Conservation (phyloP, 2,888 invertebrate genomes). For the Apocheima hispidaria region DNA sequence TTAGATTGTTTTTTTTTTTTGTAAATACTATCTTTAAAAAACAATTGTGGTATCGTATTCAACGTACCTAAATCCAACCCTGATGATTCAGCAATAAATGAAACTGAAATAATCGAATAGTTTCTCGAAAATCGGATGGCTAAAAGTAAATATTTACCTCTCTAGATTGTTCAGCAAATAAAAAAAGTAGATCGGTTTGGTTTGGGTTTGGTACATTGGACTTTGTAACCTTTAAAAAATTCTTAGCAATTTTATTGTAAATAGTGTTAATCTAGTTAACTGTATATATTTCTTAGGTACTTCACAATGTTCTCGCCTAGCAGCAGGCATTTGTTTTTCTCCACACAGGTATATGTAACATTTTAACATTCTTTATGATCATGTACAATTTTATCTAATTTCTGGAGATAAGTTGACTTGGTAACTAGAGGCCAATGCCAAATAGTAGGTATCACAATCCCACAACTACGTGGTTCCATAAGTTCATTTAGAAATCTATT, state of each 20-base stretch:
- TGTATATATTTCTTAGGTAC: slow-evolving; percentile 31
- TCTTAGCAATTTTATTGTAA: slow-evolving; percentile 48
- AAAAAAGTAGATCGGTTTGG: not conserved
- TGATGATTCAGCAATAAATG: too few species aligned
- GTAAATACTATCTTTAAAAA: too few species aligned
- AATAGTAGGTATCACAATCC: not conserved
- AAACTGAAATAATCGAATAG: not conserved
- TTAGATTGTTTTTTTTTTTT: too few species aligned
- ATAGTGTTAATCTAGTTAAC: slow-evolving; percentile 39
- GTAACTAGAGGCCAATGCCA: slow-evolving; percentile 25
- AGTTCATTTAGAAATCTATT: not conserved
- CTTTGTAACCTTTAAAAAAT: slow-evolving; percentile 68
- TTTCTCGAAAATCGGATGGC: too few species aligned
- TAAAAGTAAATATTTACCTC: not conserved
- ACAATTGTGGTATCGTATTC: too few species aligned
- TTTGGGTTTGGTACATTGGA: slow-evolving; percentile 57
- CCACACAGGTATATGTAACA: slow-evolving; percentile 66
- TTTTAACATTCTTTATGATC: slow-evolving; percentile 22
- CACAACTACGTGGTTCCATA: not conserved
- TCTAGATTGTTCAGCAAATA: not conserved
- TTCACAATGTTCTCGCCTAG: slow-evolving; percentile 74
- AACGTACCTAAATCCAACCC: too few species aligned
- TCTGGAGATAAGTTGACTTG: slow-evolving; percentile 35
- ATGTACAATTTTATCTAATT: slow-evolving; percentile 28
- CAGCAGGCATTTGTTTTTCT: slow-evolving; percentile 73